Percentiles rank a stretch among this genome's conserved stretches.
phyloP scores from a whole-genome alignment of 2,888 invertebrate genomes.

The Pristionchus maxplancki region DNA sequence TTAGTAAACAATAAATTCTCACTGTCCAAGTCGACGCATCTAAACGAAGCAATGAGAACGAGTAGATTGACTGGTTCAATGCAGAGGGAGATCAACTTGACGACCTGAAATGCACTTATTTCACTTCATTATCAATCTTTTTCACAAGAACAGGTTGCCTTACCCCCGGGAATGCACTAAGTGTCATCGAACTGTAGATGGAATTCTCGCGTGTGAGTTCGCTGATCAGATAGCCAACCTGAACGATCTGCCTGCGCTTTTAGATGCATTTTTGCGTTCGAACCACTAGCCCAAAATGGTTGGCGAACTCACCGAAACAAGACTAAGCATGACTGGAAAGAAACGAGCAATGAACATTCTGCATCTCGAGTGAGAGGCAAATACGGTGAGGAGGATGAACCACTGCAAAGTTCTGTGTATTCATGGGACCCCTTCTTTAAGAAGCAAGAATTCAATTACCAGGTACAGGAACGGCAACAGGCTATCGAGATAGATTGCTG shows the following conservation, averaged over 20 bases:
- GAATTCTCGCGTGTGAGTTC: not conserved
- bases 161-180: not conserved
- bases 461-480: not conserved
- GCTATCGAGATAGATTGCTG: not conserved
- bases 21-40: not conserved
- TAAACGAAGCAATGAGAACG: not conserved
- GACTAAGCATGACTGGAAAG: not conserved
- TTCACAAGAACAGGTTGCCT: not conserved
- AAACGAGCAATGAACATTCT: not conserved
- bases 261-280: too few species aligned
- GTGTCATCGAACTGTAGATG: not conserved
- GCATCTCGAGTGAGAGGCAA: not conserved
- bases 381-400: not conserved
- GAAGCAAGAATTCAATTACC: not conserved
- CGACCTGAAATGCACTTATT: not conserved
- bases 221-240: not conserved
- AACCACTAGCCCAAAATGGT: too few species aligned
- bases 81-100: not conserved
- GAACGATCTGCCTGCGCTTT: not conserved
- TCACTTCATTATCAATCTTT: not conserved
- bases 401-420: not conserved
- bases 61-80: not conserved
- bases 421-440: too few species aligned
- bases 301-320: not conserved
- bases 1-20: not conserved